Percentiles rank a stretch among this genome's conserved stretches.
Conservation (phyloP, 1,140 invertebrate genomes). For the Bombyx mandarina region DNA sequence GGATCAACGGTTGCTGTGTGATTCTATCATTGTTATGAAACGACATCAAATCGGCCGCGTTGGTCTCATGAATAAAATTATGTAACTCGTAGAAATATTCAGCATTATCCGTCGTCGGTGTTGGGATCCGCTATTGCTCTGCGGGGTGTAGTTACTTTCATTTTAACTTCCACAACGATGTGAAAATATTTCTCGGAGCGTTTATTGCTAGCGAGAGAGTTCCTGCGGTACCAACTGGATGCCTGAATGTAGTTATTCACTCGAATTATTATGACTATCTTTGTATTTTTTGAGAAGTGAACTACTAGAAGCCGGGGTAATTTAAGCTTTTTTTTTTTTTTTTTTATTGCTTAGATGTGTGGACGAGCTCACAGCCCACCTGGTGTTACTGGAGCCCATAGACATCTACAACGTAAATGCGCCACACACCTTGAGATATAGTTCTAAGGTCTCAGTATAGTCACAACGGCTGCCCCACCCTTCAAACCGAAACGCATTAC, state of each 20-base stretch:
- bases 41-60: slow-evolving; percentile 36
- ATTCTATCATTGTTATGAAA: slow-evolving; percentile 26
- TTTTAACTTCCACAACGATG: slow-evolving; percentile 69
- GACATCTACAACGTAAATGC: too few relatives aligned
- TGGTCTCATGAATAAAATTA: slow-evolving; percentile 61
- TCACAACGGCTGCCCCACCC: too few relatives aligned
- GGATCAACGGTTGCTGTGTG: background rate
- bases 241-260: slow-evolving; percentile 40
- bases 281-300: slow-evolving; percentile 3
- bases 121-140: slow-evolving; percentile 47
- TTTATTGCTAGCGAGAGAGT: slow-evolving; percentile 60
- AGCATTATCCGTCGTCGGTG: slow-evolving; percentile 45
- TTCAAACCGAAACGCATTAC: too few relatives aligned
- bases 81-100: slow-evolving; percentile 48
- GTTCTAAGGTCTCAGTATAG: too few relatives aligned
- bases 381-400: too few relatives aligned
- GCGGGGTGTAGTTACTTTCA: slow-evolving; percentile 62
- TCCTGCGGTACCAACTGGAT: slow-evolving; percentile 40
- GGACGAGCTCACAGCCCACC: too few relatives aligned
- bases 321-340: too few relatives aligned
- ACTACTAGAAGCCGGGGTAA: background rate
- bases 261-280: slow-evolving; percentile 35
- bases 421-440: too few relatives aligned
- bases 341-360: too few relatives aligned
- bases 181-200: slow-evolving; percentile 63